Evolutionary conservation across 2,888 invertebrate species (phyloP).

Genomic region (Abscondita cerata): DNA sequence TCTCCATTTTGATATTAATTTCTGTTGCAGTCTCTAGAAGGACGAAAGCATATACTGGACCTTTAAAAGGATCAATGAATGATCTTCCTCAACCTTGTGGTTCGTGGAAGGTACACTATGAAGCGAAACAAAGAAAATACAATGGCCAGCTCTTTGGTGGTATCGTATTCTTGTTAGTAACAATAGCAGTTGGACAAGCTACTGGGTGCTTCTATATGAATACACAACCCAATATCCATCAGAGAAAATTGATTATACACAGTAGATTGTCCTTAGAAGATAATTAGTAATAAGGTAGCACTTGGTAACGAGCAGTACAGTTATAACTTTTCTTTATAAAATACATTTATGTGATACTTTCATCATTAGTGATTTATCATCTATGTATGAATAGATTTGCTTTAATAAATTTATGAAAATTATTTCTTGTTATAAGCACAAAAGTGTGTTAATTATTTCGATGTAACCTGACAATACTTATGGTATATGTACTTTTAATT

Average conservation of each 20-base stretch:
- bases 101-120: slow-evolving; percentile 75
- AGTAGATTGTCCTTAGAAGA: not conserved
- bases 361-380: no score
- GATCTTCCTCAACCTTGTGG: slow-evolving; percentile 81
- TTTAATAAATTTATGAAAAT: no score
- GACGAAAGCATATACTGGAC: slow-evolving; percentile 21
- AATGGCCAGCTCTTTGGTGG: slow-evolving; percentile 71
- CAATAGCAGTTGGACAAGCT: slow-evolving; percentile 64
- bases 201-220: slow-evolving; percentile 70
- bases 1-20: slow-evolving; percentile 1
- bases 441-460: no score
- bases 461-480: no score
- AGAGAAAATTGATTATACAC: slow-evolving; percentile 24
- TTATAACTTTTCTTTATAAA: no score
- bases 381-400: no score
- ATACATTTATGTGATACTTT: no score
- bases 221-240: slow-evolving; percentile 61
- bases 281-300: slow-evolving; percentile 4
- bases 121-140: slow-evolving; percentile 71
- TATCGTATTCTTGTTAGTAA: slow-evolving; percentile 58
- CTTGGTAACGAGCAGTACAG: no score
- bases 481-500: no score
- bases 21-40: slow-evolving; percentile 19
- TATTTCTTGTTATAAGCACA: no score
- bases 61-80: slow-evolving; percentile 66